A percentile compares a stretch with the other conserved stretches of the same genome.
Evolutionary conservation across 2,888 invertebrate genomes (phyloP).

Genomic region (Tetropium fuscum): DNA sequence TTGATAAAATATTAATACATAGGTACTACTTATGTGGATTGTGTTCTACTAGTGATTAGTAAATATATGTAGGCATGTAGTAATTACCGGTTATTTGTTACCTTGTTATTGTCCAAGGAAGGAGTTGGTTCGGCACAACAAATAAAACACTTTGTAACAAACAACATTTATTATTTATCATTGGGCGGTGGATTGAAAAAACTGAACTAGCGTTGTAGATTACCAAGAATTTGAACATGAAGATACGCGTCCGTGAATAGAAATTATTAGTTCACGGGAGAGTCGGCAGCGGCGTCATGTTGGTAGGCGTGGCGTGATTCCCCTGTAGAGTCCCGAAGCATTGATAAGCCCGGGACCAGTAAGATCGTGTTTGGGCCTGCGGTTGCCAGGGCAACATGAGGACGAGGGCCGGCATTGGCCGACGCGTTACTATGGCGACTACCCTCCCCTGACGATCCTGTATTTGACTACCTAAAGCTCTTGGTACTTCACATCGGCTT

Average conservation of each 20-base stretch:
- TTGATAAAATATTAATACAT: too few species aligned
- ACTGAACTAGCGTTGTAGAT: conserved; percentile 26
- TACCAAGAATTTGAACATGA: conserved; percentile 43
- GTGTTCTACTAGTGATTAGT: too few species aligned
- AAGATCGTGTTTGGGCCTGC: conserved; percentile 39
- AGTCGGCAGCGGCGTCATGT: conserved; percentile 47
- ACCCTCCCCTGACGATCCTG: conserved; percentile 59
- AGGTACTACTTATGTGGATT: too few species aligned
- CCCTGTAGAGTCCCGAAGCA: conserved; percentile 40
- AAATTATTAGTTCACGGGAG: conserved; percentile 51
- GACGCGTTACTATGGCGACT: conserved; percentile 56
- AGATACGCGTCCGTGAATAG: conserved; percentile 46
- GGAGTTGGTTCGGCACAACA: conserved; percentile 6
- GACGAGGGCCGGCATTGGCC: conserved; percentile 49
- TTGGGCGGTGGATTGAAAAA: conserved; percentile 10
- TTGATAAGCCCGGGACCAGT: conserved; percentile 47
- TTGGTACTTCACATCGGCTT: conserved; percentile 67
- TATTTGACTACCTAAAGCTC: conserved; percentile 68
- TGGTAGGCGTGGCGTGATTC: conserved; percentile 35
- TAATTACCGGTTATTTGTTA: background rate
- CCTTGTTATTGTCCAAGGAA: conserved; percentile 5
- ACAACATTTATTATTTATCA: conserved; percentile 19
- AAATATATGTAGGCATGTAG: too few species aligned
- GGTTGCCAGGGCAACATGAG: conserved; percentile 55
- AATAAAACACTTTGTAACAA: conserved; percentile 24